These are phyloP conservation scores for Myotis vivesi DNA, from an alignment of 2,797 vertebrate species.

Conservation along the genomic window DNA sequence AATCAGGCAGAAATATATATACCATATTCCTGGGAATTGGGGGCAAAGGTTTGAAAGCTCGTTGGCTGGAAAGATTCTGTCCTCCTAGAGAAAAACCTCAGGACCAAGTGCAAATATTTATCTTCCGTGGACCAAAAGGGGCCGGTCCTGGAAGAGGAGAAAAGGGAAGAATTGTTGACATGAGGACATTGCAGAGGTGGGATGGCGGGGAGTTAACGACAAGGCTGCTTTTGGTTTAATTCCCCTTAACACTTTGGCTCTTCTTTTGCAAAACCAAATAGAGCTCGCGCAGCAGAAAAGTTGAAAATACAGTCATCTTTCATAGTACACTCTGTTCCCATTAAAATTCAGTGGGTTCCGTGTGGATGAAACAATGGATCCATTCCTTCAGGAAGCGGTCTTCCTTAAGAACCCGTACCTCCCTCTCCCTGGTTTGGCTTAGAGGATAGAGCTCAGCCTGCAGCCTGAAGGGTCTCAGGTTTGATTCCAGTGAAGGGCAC, in stretches of 20 bases:
- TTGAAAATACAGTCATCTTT: slow-evolving; percentile 25
- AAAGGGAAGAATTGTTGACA: not conserved
- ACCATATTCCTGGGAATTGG: not conserved
- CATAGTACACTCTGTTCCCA: not conserved
- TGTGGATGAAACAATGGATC: not conserved
- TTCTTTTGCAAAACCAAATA: not conserved
- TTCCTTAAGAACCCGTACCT: not conserved
- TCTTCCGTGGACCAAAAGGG: not conserved
- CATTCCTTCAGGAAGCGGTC: not conserved
- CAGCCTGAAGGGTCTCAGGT: too few species aligned
- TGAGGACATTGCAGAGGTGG: not conserved
- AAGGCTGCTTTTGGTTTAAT: not conserved
- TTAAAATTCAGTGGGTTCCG: not conserved
- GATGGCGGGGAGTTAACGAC: not conserved
- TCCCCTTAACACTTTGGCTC: not conserved
- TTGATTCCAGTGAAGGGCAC: too few species aligned
- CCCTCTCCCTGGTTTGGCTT: too few species aligned
- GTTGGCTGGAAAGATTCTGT: not conserved
- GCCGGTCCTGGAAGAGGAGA: not conserved
- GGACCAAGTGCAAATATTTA: not conserved
- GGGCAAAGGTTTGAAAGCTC: not conserved
- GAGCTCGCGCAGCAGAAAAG: not conserved
- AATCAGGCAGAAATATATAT: slow-evolving; percentile 20
- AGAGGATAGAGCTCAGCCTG: too few species aligned
- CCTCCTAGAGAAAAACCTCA: slow-evolving; percentile 41